Evolutionary conservation across 2,888 invertebrate genomes (phyloP).

Genomic region (Idaea aversata): DNA sequence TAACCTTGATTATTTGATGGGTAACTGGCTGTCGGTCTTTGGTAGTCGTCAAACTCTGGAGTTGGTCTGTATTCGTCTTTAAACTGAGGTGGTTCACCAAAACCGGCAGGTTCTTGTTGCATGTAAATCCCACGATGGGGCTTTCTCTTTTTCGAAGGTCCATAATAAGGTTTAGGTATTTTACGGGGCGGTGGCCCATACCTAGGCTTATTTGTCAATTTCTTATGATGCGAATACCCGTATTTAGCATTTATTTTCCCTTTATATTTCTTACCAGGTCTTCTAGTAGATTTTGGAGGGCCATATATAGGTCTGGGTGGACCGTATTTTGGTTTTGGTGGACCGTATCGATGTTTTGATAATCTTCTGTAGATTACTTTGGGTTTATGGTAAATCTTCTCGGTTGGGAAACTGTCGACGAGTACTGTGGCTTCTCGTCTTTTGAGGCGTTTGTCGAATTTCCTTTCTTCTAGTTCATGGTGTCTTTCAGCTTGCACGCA

Average conservation of each 20-base stretch:
- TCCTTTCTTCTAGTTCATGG: constrained; percentile 33
- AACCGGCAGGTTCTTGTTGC: constrained; percentile 43
- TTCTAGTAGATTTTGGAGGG: constrained; percentile 38
- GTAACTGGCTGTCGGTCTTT: constrained; percentile 13
- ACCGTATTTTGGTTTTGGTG: constrained; percentile 41
- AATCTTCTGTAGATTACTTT: constrained; percentile 52
- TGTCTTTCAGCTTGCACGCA: constrained; percentile 37
- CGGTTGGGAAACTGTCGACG: constrained; percentile 49
- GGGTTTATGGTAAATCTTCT: constrained; percentile 45
- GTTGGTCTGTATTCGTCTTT: constrained; percentile 18
- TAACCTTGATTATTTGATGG: constrained; percentile 35
- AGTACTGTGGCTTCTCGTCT: constrained; percentile 56
- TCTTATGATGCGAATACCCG: constrained; percentile 37
- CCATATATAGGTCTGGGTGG: constrained; percentile 45
- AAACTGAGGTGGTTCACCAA: constrained; percentile 60
- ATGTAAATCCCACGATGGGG: constrained; percentile 29
- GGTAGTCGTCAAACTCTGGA: constrained; percentile 27
- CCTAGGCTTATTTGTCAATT: constrained; percentile 38
- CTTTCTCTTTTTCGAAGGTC: constrained; percentile 37
- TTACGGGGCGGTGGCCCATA: constrained; percentile 39
- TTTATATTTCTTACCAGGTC: constrained; percentile 48
- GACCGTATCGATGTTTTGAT: constrained; percentile 42
- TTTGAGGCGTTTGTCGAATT: constrained; percentile 30
- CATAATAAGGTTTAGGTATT: constrained; percentile 33
- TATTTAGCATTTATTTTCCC: constrained; percentile 41